Conservation (phyloP, 1,140 invertebrate species). For the Bombus sibiricus region DNA sequence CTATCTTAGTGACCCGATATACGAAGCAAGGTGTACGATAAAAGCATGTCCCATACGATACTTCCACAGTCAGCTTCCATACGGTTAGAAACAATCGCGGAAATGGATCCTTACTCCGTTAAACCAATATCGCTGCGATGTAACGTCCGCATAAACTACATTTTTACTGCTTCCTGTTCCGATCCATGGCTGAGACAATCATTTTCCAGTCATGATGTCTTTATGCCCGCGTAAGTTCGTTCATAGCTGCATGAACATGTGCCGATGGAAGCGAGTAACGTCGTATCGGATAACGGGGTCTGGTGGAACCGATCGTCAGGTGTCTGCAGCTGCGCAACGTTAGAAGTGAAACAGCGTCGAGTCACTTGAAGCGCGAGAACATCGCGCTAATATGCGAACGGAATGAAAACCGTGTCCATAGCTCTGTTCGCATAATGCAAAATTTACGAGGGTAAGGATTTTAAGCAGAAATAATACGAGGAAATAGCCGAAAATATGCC, state of each 20-base stretch:
- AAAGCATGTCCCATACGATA: neutral
- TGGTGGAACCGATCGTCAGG: neutral
- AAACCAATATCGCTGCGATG: slow-evolving; percentile 11
- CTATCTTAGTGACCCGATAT: neutral
- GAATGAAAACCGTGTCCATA: neutral
- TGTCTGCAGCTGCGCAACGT: neutral
- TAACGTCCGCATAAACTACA: slow-evolving; percentile 10
- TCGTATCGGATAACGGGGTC: neutral
- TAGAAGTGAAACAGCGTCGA: neutral
- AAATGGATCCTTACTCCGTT: slow-evolving; percentile 4
- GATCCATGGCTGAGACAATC: neutral
- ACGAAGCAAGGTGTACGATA: neutral
- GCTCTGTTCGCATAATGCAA: neutral
- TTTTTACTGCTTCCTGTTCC: slow-evolving; percentile 14
- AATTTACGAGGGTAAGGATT: neutral
- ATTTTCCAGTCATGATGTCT: slow-evolving; percentile 10
- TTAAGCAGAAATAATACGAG: neutral
- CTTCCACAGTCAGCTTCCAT: neutral
- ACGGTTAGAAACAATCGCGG: slow-evolving; percentile 9
- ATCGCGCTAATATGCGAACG: neutral
- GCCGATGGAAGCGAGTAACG: neutral
- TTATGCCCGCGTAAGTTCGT: neutral
- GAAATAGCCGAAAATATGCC: neutral
- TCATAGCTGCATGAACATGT: neutral
- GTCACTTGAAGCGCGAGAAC: neutral